Base-by-base conservation (phyloP, 2,113 vertebrate species). In the Ochotona princeps region DNA sequence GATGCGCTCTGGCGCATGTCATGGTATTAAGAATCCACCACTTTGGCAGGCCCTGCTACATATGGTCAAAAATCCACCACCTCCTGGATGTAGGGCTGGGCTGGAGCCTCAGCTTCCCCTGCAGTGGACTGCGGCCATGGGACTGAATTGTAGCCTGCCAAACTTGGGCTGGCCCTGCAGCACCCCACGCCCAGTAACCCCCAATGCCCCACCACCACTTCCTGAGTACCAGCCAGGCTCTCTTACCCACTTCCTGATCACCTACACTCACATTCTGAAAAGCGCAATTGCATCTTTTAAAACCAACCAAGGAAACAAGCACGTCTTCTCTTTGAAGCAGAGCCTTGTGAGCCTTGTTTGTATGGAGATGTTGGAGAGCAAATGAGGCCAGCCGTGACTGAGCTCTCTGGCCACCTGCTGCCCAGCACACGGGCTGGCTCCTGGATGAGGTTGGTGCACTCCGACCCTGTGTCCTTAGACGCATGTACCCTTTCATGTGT, bases 321-420 rank as follows among this genome's bases (percentile, higher is more conserved):
- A 44, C 1, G 3, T 82, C 63, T 78, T 95, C 30, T 87, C 69
- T 93, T 54, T 82, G 61, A 80, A 93, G 44, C 66, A 70, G 3
- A 44, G 38, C 38, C 38, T 32, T 35, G 3, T 65, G n/a, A n/a
- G 51, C 11, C 32, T 63, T 44, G 7, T 49, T 54, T 57, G 60
- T 17, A 23, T 11, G 7, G n/a, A 0, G 18, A 80, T 72, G 10
- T 54, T 47, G 47, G 44, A 72, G 44, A 60, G 67, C 28, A 82
- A 21, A 51, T 11, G 49, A 69, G 30, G 83, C 85, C 15, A 18
- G 28, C 32, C 61, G 10, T 44, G 73, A 54, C 14, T 90, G 54
- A 81, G 17, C 66, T 30, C 7, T 49, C 0, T 1, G 32, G 26
- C 61, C 57, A 47, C 21, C 67, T 57, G 17, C 57, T 26, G 14